Conservation (phyloP, 2,888 invertebrate genomes). For the Dicyrtoma fusca region DNA sequence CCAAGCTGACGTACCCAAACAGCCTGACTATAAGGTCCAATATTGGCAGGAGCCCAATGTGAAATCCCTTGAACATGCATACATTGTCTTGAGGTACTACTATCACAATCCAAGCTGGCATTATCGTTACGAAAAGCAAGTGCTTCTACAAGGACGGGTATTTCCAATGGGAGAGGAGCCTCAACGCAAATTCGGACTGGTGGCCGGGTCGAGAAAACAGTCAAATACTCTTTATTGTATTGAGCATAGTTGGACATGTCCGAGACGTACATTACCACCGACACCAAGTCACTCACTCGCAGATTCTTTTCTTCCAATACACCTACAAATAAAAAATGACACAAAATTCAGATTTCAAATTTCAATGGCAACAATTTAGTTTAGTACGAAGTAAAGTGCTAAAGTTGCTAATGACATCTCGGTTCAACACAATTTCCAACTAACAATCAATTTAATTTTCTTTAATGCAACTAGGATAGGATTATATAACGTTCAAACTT, state of each 20-base stretch:
- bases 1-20: constrained; percentile 68
- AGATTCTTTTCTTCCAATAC: constrained; percentile 63
- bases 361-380: too few species aligned
- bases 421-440: too few species aligned
- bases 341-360: too few species aligned
- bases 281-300: constrained; percentile 71
- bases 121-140: constrained; percentile 65
- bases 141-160: constrained; percentile 78
- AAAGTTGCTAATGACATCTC: too few species aligned
- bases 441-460: too few species aligned
- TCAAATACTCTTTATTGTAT: constrained; percentile 77
- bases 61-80: constrained; percentile 96
- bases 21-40: constrained; percentile 94
- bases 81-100: constrained; percentile 65
- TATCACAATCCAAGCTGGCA: constrained; percentile 41
- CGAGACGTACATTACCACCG: constrained; percentile 80
- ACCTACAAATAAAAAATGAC: constrained; percentile 59
- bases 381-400: too few species aligned
- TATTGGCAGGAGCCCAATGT: constrained; percentile 98
- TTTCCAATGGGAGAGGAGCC: constrained; percentile 69
- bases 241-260: constrained; percentile 78
- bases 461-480: too few species aligned
- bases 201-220: constrained; percentile 74
- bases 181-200: constrained; percentile 81
- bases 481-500: too few species aligned